Evolutionary conservation across 2,113 vertebrate species (phyloP).

Genomic region (Chlorocebus sabaeus): DNA sequence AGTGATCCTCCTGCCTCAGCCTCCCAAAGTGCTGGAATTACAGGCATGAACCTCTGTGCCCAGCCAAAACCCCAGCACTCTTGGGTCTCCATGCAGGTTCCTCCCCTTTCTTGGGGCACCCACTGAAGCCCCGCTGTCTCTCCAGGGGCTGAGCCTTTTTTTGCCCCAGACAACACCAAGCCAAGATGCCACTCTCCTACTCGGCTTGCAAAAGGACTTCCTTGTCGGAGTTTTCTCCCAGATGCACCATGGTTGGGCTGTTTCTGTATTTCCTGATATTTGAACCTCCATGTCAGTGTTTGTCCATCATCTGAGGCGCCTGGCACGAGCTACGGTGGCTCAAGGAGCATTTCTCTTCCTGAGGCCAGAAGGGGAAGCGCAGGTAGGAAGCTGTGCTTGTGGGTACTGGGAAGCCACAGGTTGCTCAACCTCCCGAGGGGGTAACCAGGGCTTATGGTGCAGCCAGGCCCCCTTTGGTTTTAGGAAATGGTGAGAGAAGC

Average conservation of each 20-base stretch:
- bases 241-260: fast-evolving
- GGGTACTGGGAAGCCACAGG: too few species aligned
- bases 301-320: neutral
- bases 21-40: too few species aligned
- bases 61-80: too few species aligned
- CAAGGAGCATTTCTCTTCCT: neutral
- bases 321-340: neutral
- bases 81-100: neutral
- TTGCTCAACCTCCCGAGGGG: neutral
- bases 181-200: neutral
- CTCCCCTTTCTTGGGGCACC: neutral
- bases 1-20: too few species aligned
- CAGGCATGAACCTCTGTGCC: too few species aligned
- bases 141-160: neutral
- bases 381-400: neutral
- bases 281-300: neutral
- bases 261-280: neutral
- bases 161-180: too few species aligned
- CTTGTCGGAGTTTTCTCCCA: neutral
- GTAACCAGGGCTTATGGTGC: neutral
- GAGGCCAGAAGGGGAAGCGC: neutral
- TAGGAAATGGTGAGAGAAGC: neutral
- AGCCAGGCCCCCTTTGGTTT: neutral
- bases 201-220: neutral
- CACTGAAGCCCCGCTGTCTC: neutral